Conservation (phyloP, 2,797 vertebrate genomes). For the Neomorphus geoffroyi region DNA sequence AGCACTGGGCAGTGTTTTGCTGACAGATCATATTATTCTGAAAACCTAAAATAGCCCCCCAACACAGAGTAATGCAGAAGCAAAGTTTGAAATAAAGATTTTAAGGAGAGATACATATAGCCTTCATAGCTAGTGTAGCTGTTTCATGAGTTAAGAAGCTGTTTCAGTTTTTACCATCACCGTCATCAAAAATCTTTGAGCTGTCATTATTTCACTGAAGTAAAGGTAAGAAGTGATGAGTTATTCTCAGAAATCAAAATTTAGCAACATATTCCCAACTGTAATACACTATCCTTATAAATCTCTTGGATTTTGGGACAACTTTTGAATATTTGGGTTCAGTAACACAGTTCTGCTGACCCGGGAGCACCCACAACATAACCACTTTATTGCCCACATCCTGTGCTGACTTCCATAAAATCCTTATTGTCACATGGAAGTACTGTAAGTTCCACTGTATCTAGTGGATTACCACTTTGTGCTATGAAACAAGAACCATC, state of each 20-base stretch:
- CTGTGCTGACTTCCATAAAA: not conserved
- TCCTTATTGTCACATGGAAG: not conserved
- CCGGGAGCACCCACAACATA: not conserved
- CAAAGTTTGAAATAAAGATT: not conserved
- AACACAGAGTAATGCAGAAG: not conserved
- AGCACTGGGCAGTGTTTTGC: not conserved
- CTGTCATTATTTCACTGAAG: not conserved
- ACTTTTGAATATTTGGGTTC: not conserved
- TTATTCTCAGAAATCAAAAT: not conserved
- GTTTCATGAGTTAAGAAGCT: not conserved
- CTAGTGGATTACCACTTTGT: not conserved
- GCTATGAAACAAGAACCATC: not conserved
- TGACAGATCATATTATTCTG: accelerated
- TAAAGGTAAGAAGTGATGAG: not conserved
- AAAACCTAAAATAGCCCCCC: not conserved
- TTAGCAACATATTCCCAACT: not conserved
- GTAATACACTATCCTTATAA: not conserved
- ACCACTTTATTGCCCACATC: not conserved
- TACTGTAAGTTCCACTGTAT: not conserved
- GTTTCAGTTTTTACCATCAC: not conserved
- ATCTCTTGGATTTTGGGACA: not conserved
- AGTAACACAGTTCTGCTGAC: not conserved
- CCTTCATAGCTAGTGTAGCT: not conserved
- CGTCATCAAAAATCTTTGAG: not conserved
- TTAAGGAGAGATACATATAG: not conserved